Base-by-base conservation (phyloP, 2,888 invertebrate species). In the Metellina segmentata region DNA sequence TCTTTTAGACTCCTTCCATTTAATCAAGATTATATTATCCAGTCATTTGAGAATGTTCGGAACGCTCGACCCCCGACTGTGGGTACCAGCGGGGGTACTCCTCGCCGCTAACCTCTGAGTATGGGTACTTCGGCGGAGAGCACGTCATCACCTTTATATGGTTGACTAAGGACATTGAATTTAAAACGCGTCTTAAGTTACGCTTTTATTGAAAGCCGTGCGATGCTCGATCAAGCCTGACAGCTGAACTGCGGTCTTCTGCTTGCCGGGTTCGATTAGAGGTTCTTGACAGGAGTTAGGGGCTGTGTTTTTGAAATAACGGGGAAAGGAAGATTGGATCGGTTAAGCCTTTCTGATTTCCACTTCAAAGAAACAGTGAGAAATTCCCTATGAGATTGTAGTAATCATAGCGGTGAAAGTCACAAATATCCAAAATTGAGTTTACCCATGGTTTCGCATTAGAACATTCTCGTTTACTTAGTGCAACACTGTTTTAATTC, bases 21-120 rank as follows among this genome's bases (percentile, higher is more conserved):
- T 88, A 81, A 88, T 88, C 81, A 81, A 81, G 74, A 72, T 88
- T 88, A 81, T 81, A 88, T 81, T 81, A 88, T 81, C 81, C 74
- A 69, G 81, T 48, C 81, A 75, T 72, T 88, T 81, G 88, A 88
- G 74, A 81, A 81, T 79, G 88, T 79, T 87, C 61, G 74, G 51
- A 81, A 88, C 34, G 61, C 20, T 74, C 13, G 48, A 48, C 87
- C 34, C 19, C 87, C 78, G 72, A 85, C 71, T 5, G 74, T 1
- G 53, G 61, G 48, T 8, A 53, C 11, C 88, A 74, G 88, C 81
- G 52, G 72, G 88, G 16, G 71, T 19, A 52, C 7, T 70, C 78
- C 51, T 52, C 8, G 34, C 75, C 72, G 11, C 61, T 61, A 71
- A 72, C 20, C 83, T 69, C 19, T 61, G 19, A 20, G 19, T 77